Evolutionary conservation across 2,113 vertebrate species (phyloP), one percentile per base, ranked within the genome.

Genomic region (Phrynosoma blainvillii): DNA sequence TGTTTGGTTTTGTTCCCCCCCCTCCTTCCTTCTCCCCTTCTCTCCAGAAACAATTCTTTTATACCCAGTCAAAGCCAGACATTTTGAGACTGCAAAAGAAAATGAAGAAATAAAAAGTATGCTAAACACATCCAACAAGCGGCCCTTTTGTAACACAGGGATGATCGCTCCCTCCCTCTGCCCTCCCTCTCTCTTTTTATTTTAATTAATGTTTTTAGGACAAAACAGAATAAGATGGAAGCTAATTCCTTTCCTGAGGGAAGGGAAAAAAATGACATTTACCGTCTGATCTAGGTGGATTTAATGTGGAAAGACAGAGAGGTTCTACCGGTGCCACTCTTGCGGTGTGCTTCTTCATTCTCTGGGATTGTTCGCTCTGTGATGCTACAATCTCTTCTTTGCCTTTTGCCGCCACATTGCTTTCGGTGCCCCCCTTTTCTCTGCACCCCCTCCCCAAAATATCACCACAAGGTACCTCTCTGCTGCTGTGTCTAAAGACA

Each of bases 311-410:
- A 92, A 96, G 95, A 94, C 83, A 96, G 96, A 96, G 96, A 66
- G 96, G 97, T 30, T 96, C 96, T 90, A 98, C 96, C 5, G 98
- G 97, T 92, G 97, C 96, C 95, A 97, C 97, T 95, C 97, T 95
- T 74, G 97, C 97, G 0, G 98, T 98, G 89, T 95, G 97, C 92
- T 98, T 98, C 98, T 97, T 98, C 97, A 98, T 98, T 91, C 94
- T 98, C 95, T 85, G 86, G 66, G 86, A 62, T 0, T 47, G 80
- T 89, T 94, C 27, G 94, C 21, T 25, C 75, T 84, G 25, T n/a
- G 73, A 90, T 88, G 86, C 42, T 83, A 76, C 32, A 32, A 27
- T 68, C 83, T 12, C 54, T 85, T 94, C 90, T 87, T 80, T 1
- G 59, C 40, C 92, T 93, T n/a, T 47, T 32, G 79, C 10, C 91